Evolutionary conservation across 2,113 vertebrate species (phyloP).

Genomic region (Xenus cinereus): DNA sequence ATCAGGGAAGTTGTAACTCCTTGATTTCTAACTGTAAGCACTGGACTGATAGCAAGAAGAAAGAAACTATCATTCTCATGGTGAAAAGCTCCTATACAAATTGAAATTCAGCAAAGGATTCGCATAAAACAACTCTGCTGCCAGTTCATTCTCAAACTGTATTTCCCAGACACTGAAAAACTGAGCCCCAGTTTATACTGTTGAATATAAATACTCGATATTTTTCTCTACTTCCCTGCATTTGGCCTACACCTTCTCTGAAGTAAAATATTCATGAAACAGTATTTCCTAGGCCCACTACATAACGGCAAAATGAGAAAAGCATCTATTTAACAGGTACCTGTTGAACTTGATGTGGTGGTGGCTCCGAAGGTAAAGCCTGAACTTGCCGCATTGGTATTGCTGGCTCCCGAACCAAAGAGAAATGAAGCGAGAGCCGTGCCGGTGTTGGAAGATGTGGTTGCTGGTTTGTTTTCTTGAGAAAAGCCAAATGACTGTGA

Average conservation of each 20-base stretch:
- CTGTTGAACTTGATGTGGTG: slow-evolving; percentile 80
- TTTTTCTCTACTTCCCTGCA: neutral
- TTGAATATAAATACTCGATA: neutral
- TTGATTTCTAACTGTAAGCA: neutral
- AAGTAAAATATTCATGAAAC: neutral
- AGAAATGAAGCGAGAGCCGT: slow-evolving; percentile 74
- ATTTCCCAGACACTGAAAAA: neutral
- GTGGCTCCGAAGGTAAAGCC: slow-evolving; percentile 84
- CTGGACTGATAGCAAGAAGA: neutral
- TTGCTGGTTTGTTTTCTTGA: slow-evolving; percentile 81
- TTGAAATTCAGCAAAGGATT: neutral
- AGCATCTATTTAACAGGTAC: slow-evolving; percentile 62
- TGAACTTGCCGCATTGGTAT: slow-evolving; percentile 67
- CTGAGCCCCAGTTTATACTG: neutral
- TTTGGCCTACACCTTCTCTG: neutral
- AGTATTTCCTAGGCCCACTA: neutral
- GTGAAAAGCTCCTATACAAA: neutral
- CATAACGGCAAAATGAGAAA: neutral
- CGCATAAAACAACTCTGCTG: neutral
- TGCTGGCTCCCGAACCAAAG: slow-evolving; percentile 76
- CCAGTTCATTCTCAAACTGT: neutral
- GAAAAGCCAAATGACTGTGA: slow-evolving; percentile 85
- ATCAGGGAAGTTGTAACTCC: neutral
- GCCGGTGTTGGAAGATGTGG: slow-evolving; percentile 65
- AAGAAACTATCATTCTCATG: neutral